phyloP scores from a whole-genome alignment of 2,113 vertebrate species.

The Montifringilla adamsi region DNA sequence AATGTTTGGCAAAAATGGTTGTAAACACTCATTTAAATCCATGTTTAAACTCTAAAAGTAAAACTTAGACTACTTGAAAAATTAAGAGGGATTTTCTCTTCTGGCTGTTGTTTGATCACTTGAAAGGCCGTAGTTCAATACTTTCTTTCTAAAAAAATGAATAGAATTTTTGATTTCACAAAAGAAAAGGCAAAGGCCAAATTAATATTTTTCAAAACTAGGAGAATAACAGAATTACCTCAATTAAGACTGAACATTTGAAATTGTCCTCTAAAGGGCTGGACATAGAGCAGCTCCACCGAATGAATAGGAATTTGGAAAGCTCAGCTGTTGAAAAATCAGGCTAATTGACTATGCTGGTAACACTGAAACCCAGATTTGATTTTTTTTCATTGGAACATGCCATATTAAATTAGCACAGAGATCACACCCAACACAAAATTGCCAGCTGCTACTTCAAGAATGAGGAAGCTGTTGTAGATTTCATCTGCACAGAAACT shows the following conservation, averaged over 20 bases:
- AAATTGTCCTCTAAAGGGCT: not conserved
- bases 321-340: not conserved
- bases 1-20: not conserved
- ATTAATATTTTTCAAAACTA: not conserved
- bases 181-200: not conserved
- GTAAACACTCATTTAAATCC: not conserved
- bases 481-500: not conserved
- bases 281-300: not conserved
- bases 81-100: not conserved
- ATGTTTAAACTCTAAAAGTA: not conserved
- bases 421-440: not conserved
- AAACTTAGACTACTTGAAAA: not conserved
- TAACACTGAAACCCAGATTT: not conserved
- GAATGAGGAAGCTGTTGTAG: not conserved
- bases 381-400: not conserved
- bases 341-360: not conserved
- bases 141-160: not conserved
- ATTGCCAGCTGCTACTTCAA: not conserved
- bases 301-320: not conserved
- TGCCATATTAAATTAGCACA: not conserved
- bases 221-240: not conserved
- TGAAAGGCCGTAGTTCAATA: not conserved
- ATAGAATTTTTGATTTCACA: not conserved
- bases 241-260: not conserved
- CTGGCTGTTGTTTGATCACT: not conserved